Evolutionary conservation across 1,140 invertebrate species (phyloP).

Genomic region (Caenorhabditis elegans): DNA sequence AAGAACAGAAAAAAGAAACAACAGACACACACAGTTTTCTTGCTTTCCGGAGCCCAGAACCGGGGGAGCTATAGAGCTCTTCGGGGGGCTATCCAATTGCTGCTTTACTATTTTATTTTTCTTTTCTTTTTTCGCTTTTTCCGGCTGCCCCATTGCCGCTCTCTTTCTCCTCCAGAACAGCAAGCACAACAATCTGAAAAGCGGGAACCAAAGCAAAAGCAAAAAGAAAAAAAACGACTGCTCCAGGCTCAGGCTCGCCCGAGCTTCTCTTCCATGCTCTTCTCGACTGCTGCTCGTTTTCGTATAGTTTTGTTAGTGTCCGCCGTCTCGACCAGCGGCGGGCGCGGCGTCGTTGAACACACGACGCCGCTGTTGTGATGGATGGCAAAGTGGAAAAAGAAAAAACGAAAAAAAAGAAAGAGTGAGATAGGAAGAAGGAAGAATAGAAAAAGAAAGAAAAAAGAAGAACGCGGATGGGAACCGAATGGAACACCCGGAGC

Average conservation of each 20-base stretch:
- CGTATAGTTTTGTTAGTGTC: conserved; percentile 33
- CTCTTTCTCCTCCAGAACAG: not conserved
- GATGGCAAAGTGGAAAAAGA: conserved; percentile 21
- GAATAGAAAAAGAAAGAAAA: conserved; percentile 27
- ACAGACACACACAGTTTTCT: conserved; percentile 11
- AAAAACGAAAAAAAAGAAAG: conserved; percentile 17
- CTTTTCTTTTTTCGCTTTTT: conserved; percentile 7
- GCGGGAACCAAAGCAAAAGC: not conserved
- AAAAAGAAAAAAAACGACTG: conserved; percentile 4
- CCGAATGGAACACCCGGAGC: conserved; percentile 21
- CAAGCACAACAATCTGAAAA: conserved; percentile 30
- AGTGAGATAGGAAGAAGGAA: conserved; percentile 6
- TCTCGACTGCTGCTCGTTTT: conserved; percentile 17
- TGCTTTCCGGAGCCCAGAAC: not conserved
- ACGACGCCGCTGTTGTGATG: conserved; percentile 27
- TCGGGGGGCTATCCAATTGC: conserved; percentile 26
- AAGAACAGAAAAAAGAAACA: not conserved
- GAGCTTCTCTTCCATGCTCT: conserved; percentile 6
- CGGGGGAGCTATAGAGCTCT: not conserved
- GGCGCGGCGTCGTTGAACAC: not conserved
- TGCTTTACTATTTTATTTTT: conserved; percentile 34
- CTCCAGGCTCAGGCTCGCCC: not conserved
- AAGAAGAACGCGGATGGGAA: conserved; percentile 24
- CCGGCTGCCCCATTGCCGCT: not conserved
- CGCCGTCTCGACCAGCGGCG: conserved; percentile 25